Evolutionary conservation across 2,888 invertebrate genomes (phyloP), one percentile per base, ranked within the genome.

Genomic region (Zhuqinia jingwanae): DNA sequence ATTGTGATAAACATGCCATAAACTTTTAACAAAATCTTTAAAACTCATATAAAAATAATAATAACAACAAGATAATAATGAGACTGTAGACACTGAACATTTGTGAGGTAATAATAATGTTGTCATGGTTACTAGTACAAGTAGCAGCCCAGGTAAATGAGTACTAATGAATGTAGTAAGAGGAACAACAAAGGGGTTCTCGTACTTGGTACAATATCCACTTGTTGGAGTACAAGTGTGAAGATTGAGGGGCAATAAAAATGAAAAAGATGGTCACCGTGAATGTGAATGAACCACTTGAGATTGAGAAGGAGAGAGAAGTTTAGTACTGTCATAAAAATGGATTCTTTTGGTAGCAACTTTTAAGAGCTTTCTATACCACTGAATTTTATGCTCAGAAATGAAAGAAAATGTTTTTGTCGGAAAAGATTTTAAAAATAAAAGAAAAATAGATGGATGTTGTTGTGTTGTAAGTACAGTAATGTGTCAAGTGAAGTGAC

Each of bases 171-270:
- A 70, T 70, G 45, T 42, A 15, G 22, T 45, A 68, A 68, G 20
- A 45, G 20, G 68, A n/a, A n/a, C n/a, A n/a, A n/a, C n/a, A 25
- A 11, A 45, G 25, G 15, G 68, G n/a, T 36, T 22, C 47, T n/a
- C 15, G 36, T 15, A 25, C 15, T 13, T 25, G 15, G 47, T 47
- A 42, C 63, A 15, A 15, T 15, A 17, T 65, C 17, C 65, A 50
- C 70, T 70, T 70, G 47, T 70, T 70, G 45, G 45, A 47, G 10
- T 17, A 10, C 45, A 45, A 47, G 70, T 47, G 70, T 45, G 70
- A 70, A 36, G 36, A 36, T 36, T 36, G 36, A 36, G 70, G 70
- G 70, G 47, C 47, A 70, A 70, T 70, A 70, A 70, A 70, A 70
- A 42, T 20, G 17, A 45, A n/a, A n/a, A n/a, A n/a, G n/a, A n/a